A percentile compares a stretch with the other conserved stretches of the same genome.
Evolutionary conservation across 2,113 vertebrate genomes (phyloP).

Genomic region (Zapus hudsonius): DNA sequence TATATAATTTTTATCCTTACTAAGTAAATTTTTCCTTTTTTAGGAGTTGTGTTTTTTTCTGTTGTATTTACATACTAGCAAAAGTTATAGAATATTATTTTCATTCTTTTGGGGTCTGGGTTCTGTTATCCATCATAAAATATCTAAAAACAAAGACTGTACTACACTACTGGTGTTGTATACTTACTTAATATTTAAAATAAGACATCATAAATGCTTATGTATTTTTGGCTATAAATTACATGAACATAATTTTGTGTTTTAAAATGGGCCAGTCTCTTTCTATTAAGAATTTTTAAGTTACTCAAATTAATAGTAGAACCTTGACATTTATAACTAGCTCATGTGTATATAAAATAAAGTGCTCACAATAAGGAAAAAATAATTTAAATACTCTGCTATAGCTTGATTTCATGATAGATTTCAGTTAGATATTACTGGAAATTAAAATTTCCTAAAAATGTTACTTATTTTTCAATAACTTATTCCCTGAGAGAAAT

Average conservation of each 20-base stretch:
- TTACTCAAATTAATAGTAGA: background rate
- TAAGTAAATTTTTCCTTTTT: background rate
- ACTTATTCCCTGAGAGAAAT: background rate
- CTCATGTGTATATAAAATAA: background rate
- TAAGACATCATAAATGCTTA: background rate
- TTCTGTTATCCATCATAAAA: background rate
- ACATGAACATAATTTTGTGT: background rate
- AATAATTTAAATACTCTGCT: too few species aligned
- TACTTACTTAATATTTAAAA: constrained; percentile 4
- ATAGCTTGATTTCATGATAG: background rate
- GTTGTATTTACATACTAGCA: background rate
- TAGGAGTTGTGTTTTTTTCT: background rate
- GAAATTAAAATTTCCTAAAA: background rate
- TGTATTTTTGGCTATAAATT: background rate
- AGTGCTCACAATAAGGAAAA: background rate
- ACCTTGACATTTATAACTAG: background rate
- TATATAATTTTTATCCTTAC: background rate
- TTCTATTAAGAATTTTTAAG: background rate
- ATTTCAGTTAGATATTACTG: background rate
- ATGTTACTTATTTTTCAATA: background rate
- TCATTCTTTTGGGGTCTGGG: background rate
- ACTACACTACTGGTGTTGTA: background rate
- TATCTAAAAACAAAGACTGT: background rate
- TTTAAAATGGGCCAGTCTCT: background rate
- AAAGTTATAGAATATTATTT: background rate